Evolutionary conservation across 2,888 invertebrate species (phyloP), one percentile per base, ranked within the genome.

Genomic region (Agonopterix subpropinquella): DNA sequence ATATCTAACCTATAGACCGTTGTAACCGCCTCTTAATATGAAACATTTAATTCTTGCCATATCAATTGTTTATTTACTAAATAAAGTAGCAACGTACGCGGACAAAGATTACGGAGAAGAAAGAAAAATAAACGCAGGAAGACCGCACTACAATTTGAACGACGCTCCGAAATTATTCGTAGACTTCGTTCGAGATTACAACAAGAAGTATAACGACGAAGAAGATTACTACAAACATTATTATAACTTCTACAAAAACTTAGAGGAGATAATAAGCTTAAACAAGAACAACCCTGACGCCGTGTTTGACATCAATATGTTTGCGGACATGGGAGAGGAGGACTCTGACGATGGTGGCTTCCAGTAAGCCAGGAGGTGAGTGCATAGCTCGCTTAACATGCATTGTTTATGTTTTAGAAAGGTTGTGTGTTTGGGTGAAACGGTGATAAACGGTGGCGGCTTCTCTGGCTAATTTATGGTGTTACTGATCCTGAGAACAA

Each of bases 211-310:
- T 49, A 64, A 67, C 43, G 47, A 68, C 50, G 54, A 69, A 1
- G 57, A 59, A 1, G 82, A 80, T 28, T 56, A 58, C 1, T 49
- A 62, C 0, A 58, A 54, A n/a, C 81, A 69, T 53, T 83, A 61
- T 49, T 50, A 59, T 4, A 66, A 64, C 41, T 85, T 85, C 44
- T 48, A 71, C 7, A 58, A 67, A 2, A 79, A 66, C 50, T 64
- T 85, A 48, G 65, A 68, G 47, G 69, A 70, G 11, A 80, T 85
- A 8, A 85, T 77, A 52, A 58, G 51, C 8, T 48, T 71, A 9
- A 85, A 84, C 54, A 61, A 64, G 8, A 58, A 65, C 35, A 58
- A 56, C 8, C 50, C 50, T 10, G 48, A 55, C 10, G 60, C 61
- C 8, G 49, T 65, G 8, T 51, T 58, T 44, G 77, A 69, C 42